Conservation (phyloP, 2,888 invertebrate species). For the Notocelia uddmanniana region DNA sequence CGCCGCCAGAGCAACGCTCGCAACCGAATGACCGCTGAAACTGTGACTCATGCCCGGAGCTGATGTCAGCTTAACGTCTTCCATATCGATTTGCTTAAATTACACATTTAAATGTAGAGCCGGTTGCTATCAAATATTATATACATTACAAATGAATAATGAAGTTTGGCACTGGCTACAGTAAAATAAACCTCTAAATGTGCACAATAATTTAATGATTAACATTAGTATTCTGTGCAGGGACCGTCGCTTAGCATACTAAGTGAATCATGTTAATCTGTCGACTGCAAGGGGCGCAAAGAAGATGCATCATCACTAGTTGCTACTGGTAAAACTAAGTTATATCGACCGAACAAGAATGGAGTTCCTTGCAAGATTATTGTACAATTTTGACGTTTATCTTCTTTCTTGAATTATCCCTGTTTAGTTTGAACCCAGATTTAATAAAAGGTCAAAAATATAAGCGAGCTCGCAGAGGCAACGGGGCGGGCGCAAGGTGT, state of each 20-base stretch:
- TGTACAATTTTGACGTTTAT: not conserved
- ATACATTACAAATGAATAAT: slow-evolving; percentile 14
- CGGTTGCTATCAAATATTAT: slow-evolving; percentile 26
- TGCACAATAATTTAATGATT: slow-evolving; percentile 14
- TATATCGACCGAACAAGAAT: not conserved
- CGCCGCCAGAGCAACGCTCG: slow-evolving; percentile 55
- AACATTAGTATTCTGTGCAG: slow-evolving; percentile 24
- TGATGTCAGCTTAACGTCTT: slow-evolving; percentile 41
- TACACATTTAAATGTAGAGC: slow-evolving; percentile 58
- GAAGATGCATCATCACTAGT: not conserved
- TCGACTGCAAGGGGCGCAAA: not conserved
- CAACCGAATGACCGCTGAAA: slow-evolving; percentile 51
- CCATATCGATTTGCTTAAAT: slow-evolving; percentile 59
- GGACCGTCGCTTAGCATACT: slow-evolving; percentile 4
- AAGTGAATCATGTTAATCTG: slow-evolving; percentile 13
- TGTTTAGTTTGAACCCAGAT: not conserved
- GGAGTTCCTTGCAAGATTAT: not conserved
- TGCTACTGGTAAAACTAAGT: not conserved
- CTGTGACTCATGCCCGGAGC: slow-evolving; percentile 49
- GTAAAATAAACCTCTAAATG: slow-evolving; percentile 26
- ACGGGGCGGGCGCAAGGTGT: slow-evolving; percentile 8
- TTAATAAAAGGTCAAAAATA: slow-evolving; percentile 2
- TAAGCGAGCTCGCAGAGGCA: not conserved
- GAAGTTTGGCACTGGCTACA: slow-evolving; percentile 18
- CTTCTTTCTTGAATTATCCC: not conserved